phyloP scores from a whole-genome alignment of 2,888 invertebrate species.

The Orthosia incerta region DNA sequence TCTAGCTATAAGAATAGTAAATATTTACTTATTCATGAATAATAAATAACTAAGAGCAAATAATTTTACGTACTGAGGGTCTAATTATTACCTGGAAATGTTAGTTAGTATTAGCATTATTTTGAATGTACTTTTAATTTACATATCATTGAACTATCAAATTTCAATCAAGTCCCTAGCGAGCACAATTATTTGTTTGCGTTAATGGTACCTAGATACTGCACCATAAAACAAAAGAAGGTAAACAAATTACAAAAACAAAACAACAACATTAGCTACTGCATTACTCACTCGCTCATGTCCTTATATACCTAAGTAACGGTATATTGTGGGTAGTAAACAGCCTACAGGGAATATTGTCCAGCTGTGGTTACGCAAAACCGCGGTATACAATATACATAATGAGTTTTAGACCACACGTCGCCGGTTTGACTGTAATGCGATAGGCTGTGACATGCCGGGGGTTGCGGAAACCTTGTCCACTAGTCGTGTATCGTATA shows the following conservation, averaged over 20 bases:
- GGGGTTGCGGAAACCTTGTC: constrained; percentile 44
- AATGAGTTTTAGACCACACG: constrained; percentile 57
- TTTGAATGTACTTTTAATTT: no score
- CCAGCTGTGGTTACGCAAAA: constrained; percentile 30
- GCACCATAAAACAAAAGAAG: constrained; percentile 27
- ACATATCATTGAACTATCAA: background rate
- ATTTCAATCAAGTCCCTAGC: background rate
- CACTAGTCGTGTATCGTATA: background rate
- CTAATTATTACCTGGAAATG: background rate
- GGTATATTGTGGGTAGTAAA: constrained; percentile 8
- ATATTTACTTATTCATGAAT: background rate
- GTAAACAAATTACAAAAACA: background rate
- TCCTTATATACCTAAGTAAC: constrained; percentile 20
- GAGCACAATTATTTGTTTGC: background rate
- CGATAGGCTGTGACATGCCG: constrained; percentile 50
- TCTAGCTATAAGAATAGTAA: background rate
- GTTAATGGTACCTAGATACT: background rate
- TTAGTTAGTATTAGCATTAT: background rate
- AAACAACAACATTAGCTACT: constrained; percentile 14
- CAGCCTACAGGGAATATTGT: constrained; percentile 13
- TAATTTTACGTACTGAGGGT: background rate
- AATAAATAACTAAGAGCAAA: background rate
- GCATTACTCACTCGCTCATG: constrained; percentile 27
- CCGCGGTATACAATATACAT: constrained; percentile 46
- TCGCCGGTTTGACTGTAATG: constrained; percentile 49